A percentile compares a stretch with the other conserved stretches of the same genome.
These are phyloP conservation scores for Felis chaus DNA, from an alignment of 2,113 vertebrate species.

Conservation along the genomic window DNA sequence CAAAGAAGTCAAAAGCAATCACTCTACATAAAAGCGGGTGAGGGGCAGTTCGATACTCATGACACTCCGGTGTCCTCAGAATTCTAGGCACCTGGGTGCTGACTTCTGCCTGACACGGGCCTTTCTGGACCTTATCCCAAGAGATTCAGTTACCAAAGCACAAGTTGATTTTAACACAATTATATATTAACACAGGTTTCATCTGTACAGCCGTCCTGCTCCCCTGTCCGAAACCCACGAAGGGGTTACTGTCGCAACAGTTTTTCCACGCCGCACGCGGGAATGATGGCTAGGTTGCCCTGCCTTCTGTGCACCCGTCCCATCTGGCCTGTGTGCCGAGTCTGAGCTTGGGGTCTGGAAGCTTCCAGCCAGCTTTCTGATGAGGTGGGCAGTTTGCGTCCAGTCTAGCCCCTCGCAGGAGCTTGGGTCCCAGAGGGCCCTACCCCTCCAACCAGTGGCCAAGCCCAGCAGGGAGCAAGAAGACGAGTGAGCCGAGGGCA, in stretches of 20 bases:
- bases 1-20: not conserved
- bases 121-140: not conserved
- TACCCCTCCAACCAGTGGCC: not conserved
- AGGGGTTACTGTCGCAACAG: not conserved
- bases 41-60: rapidly evolving
- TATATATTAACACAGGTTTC: not conserved
- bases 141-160: not conserved
- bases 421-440: not conserved
- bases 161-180: not conserved
- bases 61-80: rapidly evolving
- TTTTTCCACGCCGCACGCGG: not conserved
- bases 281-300: not conserved
- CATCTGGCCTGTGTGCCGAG: not conserved
- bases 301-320: not conserved
- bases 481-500: not conserved
- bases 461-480: not conserved
- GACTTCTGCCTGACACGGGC: not conserved
- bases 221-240: not conserved
- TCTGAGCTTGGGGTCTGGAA: not conserved
- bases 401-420: not conserved
- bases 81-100: not conserved
- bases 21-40: not conserved
- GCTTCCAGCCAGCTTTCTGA: not conserved
- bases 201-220: not conserved
- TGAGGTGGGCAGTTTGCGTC: not conserved